Percentiles rank a stretch among this genome's conserved stretches.
phyloP scores from a whole-genome alignment of 2,888 invertebrate genomes.

The Neria commutata region DNA sequence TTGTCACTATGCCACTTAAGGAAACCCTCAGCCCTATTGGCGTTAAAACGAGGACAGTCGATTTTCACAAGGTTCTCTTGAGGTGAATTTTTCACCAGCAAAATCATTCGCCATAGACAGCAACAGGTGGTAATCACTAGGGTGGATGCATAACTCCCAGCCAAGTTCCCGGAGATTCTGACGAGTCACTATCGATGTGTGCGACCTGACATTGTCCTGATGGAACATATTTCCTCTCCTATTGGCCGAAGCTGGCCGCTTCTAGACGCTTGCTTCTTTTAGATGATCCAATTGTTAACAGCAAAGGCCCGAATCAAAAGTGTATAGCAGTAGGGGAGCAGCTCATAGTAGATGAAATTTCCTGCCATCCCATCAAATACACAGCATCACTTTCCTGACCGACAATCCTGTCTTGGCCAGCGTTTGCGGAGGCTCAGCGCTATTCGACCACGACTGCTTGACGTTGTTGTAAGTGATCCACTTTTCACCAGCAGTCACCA shows the following conservation, averaged over 20 bases:
- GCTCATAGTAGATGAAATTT: neutral
- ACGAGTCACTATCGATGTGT: no score
- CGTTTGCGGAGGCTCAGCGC: neutral
- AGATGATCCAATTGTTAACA: neutral
- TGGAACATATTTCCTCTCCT: neutral
- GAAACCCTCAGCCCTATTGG: neutral
- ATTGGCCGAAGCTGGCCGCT: conserved; percentile 3
- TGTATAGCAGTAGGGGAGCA: no score
- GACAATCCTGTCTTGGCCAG: neutral
- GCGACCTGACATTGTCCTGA: neutral
- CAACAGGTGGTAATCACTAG: neutral
- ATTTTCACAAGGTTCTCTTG: no score
- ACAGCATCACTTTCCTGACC: no score
- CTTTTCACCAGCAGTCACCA: neutral
- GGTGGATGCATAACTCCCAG: no score
- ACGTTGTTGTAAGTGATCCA: neutral
- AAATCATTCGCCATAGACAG: no score
- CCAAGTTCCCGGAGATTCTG: no score
- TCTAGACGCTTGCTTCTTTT: conserved; percentile 4
- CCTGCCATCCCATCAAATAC: neutral
- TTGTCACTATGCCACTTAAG: no score
- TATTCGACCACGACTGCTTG: neutral
- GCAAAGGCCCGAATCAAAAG: neutral
- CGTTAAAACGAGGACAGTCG: neutral
- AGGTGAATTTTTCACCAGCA: no score